phyloP scores from a whole-genome alignment of 2,797 vertebrate species.

The Pelochelys cantorii region DNA sequence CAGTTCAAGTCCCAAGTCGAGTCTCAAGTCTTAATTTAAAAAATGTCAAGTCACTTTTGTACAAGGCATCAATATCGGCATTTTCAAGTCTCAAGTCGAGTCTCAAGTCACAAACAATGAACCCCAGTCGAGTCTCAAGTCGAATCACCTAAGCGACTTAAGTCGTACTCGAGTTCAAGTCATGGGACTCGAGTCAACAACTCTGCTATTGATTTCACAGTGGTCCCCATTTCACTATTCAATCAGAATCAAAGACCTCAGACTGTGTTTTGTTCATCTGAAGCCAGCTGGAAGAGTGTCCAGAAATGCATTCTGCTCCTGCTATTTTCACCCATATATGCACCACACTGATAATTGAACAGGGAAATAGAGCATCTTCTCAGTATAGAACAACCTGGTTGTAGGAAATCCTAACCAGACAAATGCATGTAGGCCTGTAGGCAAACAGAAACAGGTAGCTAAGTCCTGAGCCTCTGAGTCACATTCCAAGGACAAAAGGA shows the following conservation, averaged over 20 bases:
- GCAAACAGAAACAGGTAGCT: background rate
- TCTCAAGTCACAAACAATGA: no score
- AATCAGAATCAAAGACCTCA: background rate
- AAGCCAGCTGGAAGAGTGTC: background rate
- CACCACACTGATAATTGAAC: background rate
- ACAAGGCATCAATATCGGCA: no score
- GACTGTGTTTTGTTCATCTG: background rate
- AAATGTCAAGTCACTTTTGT: no score
- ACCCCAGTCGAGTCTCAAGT: no score
- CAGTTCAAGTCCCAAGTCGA: no score
- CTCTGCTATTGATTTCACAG: background rate
- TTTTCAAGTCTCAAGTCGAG: no score
- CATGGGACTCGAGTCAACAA: no score
- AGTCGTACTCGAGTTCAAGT: no score
- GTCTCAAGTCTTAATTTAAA: no score
- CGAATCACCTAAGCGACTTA: no score
- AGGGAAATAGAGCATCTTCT: background rate
- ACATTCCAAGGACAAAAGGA: background rate
- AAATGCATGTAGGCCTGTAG: background rate
- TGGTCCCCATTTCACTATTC: background rate
- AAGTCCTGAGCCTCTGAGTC: background rate
- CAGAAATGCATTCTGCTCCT: background rate
- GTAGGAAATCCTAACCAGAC: background rate
- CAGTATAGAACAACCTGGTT: background rate
- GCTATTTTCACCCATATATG: background rate